Evolutionary conservation across 2,113 vertebrate species (phyloP).

Genomic region (Indicator maculatus): DNA sequence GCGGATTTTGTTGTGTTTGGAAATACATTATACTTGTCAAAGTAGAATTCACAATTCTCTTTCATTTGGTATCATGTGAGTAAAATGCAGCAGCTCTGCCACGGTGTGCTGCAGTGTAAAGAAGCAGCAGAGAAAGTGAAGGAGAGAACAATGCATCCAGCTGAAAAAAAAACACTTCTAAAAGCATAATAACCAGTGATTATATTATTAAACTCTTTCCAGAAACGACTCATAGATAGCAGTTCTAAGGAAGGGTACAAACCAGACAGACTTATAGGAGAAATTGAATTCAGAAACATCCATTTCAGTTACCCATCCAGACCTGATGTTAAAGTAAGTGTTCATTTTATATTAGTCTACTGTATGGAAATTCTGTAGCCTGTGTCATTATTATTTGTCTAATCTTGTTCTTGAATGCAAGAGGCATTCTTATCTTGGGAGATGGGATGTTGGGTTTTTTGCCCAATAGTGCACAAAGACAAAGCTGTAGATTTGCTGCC

Average conservation of each 20-base stretch:
- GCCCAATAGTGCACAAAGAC: neutral
- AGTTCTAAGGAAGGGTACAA: constrained; percentile 81
- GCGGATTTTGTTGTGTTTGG: neutral
- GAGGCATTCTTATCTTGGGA: neutral
- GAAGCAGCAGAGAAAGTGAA: neutral
- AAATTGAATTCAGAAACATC: constrained; percentile 85
- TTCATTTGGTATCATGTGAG: neutral
- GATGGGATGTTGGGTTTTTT: neutral
- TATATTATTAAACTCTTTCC: constrained; percentile 2
- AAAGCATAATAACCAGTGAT: neutral
- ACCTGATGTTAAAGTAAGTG: constrained; percentile 78
- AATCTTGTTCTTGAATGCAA: neutral
- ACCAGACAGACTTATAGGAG: constrained; percentile 79
- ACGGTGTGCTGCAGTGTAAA: neutral
- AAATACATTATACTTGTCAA: neutral
- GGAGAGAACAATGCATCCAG: neutral
- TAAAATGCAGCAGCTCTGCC: neutral
- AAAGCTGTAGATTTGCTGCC: neutral
- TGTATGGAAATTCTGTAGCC: neutral
- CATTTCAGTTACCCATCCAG: constrained; percentile 86
- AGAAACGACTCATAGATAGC: constrained; percentile 82
- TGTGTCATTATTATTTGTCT: neutral
- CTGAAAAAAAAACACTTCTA: neutral
- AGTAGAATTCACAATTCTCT: neutral
- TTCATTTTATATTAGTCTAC: neutral